Percentiles rank a stretch among this genome's conserved stretches.
phyloP scores from a whole-genome alignment of 2,797 vertebrate genomes.

The Iguana delicatissima region DNA sequence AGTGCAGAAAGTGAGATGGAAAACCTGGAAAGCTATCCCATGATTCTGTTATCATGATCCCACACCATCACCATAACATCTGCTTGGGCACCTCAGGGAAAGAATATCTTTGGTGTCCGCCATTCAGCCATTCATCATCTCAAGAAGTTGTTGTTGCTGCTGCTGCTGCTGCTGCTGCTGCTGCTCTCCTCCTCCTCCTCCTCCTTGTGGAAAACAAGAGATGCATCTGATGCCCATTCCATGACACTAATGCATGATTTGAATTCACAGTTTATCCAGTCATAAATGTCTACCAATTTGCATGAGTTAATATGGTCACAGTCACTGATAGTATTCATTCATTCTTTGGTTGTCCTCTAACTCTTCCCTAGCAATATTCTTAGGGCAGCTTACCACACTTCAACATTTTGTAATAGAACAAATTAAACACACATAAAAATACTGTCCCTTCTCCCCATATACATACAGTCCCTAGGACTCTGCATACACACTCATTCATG shows the following conservation, averaged over 20 bases:
- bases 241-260: not conserved
- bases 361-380: not conserved
- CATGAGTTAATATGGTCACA: not conserved
- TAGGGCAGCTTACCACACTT: not conserved
- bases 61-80: too few relatives aligned
- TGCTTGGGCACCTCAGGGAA: not conserved
- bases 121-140: too few relatives aligned
- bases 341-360: not conserved
- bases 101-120: too few relatives aligned
- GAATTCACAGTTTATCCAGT: not conserved
- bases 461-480: not conserved
- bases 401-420: not conserved
- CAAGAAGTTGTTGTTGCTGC: not conserved
- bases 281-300: not conserved
- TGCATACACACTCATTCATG: not conserved
- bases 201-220: not conserved
- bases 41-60: not conserved
- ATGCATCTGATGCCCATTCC: not conserved
- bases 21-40: not conserved
- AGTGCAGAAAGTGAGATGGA: constrained; percentile 42
- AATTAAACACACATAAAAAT: not conserved
- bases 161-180: too few relatives aligned
- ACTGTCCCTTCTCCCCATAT: not conserved
- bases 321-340: not conserved
- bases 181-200: too few relatives aligned